These are phyloP conservation scores for Rhabdornis inornatus DNA, from an alignment of 2,113 vertebrate species.

Conservation along the genomic window DNA sequence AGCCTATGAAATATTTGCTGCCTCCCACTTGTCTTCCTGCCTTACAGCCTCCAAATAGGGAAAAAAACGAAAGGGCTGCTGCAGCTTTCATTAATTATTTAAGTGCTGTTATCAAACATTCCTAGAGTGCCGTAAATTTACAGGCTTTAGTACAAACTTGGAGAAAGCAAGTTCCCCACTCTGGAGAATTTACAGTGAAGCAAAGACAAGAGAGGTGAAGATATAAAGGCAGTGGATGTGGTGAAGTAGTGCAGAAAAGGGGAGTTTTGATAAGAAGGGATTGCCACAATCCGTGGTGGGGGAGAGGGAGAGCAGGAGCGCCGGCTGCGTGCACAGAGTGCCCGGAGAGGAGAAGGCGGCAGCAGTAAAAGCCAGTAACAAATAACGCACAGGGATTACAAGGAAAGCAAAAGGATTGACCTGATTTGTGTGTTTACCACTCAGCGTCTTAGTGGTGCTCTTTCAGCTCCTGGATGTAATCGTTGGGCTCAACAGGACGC, in stretches of 20 bases:
- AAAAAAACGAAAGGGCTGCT: constrained; percentile 14
- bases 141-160: constrained; percentile 37
- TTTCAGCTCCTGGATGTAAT: background rate
- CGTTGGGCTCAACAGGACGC: background rate
- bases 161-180: constrained; percentile 20
- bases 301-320: background rate
- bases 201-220: constrained; percentile 12
- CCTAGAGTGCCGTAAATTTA: constrained; percentile 46
- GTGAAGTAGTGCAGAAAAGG: background rate
- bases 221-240: background rate
- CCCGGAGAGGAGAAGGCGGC: background rate
- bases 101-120: constrained; percentile 52
- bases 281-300: background rate
- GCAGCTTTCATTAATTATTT: constrained; percentile 66
- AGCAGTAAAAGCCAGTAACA: constrained; percentile 11
- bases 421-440: constrained; percentile 68
- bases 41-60: constrained; percentile 6
- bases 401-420: constrained; percentile 65
- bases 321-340: background rate
- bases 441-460: constrained; percentile 1
- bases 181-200: background rate
- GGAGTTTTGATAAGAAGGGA: constrained; percentile 23
- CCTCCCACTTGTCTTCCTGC: constrained; percentile 8
- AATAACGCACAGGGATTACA: constrained; percentile 54
- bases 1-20: constrained; percentile 26